Evolutionary conservation across 1,140 invertebrate genomes (phyloP).

Genomic region (Meteorus sp.): DNA sequence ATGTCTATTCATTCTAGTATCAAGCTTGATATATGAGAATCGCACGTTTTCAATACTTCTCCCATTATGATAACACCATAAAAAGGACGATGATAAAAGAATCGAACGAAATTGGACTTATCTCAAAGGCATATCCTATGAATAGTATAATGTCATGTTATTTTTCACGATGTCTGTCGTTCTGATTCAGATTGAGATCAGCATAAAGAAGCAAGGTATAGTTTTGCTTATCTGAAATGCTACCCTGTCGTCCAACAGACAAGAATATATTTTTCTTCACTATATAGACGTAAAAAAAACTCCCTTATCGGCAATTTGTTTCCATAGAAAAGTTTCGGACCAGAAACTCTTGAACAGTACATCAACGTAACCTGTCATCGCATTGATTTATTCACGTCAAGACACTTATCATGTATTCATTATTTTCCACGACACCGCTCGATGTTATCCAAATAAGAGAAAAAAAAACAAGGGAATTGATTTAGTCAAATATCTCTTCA

Average conservation of each 20-base stretch:
- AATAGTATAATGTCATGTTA: too few species aligned
- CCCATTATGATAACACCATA: too few species aligned
- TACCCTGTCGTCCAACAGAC: slow-evolving; percentile 12
- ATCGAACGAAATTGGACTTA: neutral
- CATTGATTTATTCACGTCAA: neutral
- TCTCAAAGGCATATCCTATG: too few species aligned
- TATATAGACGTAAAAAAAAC: neutral
- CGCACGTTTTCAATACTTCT: too few species aligned
- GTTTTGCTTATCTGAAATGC: slow-evolving; percentile 13
- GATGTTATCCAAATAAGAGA: neutral
- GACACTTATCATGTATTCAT: too few species aligned
- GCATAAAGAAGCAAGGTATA: neutral
- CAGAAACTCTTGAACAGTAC: too few species aligned
- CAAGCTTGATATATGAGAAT: too few species aligned
- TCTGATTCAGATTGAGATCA: too few species aligned
- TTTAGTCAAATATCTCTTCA: neutral
- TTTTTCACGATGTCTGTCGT: too few species aligned
- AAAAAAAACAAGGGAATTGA: slow-evolving; percentile 16
- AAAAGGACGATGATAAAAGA: too few species aligned
- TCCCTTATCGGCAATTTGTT: slow-evolving; percentile 23
- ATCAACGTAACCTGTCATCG: neutral
- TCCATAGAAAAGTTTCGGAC: slow-evolving; percentile 7
- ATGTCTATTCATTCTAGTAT: too few species aligned
- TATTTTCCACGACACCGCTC: too few species aligned
- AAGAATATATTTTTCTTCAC: slow-evolving; percentile 18